Conservation (phyloP, 2,797 vertebrate genomes). For the Sitta carolinensis region DNA sequence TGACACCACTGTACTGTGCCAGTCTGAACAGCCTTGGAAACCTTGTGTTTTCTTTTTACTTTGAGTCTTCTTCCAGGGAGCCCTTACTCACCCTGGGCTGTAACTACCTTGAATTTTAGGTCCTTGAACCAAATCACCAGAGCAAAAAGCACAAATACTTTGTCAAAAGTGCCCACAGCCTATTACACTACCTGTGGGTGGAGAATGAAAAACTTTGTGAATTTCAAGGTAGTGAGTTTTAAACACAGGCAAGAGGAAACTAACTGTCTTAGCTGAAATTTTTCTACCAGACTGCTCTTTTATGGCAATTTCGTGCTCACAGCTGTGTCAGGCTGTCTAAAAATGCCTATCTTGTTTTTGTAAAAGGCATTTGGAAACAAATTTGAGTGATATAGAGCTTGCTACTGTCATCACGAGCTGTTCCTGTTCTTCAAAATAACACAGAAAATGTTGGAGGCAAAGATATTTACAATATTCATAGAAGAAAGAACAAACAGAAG, state of each 20-base stretch:
- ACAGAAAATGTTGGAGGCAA: neutral
- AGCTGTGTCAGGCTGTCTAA: neutral
- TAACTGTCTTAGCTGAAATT: neutral
- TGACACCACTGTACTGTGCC: neutral
- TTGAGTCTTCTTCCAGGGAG: neutral
- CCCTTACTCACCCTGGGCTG: neutral
- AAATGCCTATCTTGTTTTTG: neutral
- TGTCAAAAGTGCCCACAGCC: neutral
- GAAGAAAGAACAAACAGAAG: neutral
- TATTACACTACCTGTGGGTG: neutral
- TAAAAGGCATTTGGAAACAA: neutral
- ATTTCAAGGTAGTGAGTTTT: neutral
- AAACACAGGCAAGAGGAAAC: neutral
- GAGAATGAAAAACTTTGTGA: neutral
- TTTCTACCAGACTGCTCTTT: neutral
- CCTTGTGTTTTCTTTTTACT: neutral
- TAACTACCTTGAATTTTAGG: neutral
- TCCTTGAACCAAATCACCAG: neutral
- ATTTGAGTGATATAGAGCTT: neutral
- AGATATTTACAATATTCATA: neutral
- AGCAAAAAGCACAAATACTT: neutral
- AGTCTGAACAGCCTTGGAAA: neutral
- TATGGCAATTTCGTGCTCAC: neutral
- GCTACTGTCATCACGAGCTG: neutral
- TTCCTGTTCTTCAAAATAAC: neutral